Evolutionary conservation across 2,797 vertebrate genomes (phyloP), one percentile per base, ranked within the genome.

Genomic region (Meriones psammophilus): DNA sequence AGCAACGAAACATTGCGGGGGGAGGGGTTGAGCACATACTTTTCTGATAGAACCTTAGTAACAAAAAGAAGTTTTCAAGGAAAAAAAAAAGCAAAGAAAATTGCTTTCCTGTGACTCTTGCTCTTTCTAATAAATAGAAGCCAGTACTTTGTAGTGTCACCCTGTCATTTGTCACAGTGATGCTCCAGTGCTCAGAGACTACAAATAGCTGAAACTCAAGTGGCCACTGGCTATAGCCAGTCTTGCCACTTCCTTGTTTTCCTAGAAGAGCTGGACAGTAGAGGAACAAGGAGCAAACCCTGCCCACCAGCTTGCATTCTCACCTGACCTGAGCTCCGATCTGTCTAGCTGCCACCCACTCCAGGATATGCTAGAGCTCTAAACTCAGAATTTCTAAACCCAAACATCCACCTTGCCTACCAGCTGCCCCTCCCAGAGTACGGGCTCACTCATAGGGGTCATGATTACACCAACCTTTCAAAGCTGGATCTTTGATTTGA

Each of bases 71-170:
- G 36, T 87, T 95, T 58, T 88, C 56, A 76, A 95, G 62, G 13
- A 6, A 33, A 73, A 93, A 95, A 88, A 85, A 91, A 93, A 91
- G 80, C 20, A 77, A 86, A 80, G 58, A 88, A 95, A 95, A 95
- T 36, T 33, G 36, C 68, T 87, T 80, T 58, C 81, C 64, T 73
- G 15, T 39, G 54, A 92, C 42, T 93, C 88, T 88, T 77, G 14
- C 50, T 91, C 79, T 79, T 87, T 76, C 66, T 84, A 90, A 83
- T 66, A 92, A 88, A 87, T 0, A 64, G 73, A 92, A 83, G 73
- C 33, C 88, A 91, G 36, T 83, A 89, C 64, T 94, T 73, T 64
- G 91, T 74, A 36, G 20, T 90, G 58, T 91, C 50, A 3, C 13
- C 77, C 39, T 39, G 60, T 71, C 77, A 74, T 73, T 42, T 66